Conservation (phyloP, 2,888 invertebrate genomes). For the Noctua janthina region DNA sequence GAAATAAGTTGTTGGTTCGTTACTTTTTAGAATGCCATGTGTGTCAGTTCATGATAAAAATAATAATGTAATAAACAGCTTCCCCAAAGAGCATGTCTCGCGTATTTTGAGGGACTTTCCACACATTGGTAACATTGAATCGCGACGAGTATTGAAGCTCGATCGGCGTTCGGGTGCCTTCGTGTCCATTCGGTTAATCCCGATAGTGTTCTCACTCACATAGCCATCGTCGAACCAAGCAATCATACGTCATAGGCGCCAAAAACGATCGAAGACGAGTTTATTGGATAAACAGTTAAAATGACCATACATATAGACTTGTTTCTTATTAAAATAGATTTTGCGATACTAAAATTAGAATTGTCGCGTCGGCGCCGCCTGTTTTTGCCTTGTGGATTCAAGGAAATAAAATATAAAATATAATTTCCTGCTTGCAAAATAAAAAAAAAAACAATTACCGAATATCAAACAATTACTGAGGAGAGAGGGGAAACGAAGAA, state of each 20-base stretch:
- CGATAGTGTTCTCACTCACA: conserved; percentile 7
- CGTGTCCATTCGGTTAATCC: conserved; percentile 34
- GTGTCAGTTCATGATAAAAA: too few relatives aligned
- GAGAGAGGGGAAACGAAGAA: too few relatives aligned
- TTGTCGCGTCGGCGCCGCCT: not conserved
- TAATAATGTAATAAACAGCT: not conserved
- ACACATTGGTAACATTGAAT: conserved; percentile 35
- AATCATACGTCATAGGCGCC: conserved; percentile 38
- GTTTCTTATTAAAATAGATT: not conserved
- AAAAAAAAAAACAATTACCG: too few relatives aligned
- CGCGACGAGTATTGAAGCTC: conserved; percentile 29
- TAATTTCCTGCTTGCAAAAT: not conserved
- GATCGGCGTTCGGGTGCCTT: conserved; percentile 34
- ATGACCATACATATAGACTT: not conserved
- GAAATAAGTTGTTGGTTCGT: not conserved
- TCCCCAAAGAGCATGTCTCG: not conserved
- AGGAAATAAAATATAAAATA: not conserved
- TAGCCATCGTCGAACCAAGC: conserved; percentile 23
- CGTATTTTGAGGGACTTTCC: not conserved
- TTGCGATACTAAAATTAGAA: not conserved
- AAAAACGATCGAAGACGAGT: conserved; percentile 32
- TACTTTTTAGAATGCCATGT: not conserved
- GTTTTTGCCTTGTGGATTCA: not conserved
- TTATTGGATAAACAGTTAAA: conserved; percentile 1
- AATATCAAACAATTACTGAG: too few relatives aligned